Evolutionary conservation across 2,113 vertebrate species (phyloP), one percentile per base, ranked within the genome.

Genomic region (Periophthalmus modestus): DNA sequence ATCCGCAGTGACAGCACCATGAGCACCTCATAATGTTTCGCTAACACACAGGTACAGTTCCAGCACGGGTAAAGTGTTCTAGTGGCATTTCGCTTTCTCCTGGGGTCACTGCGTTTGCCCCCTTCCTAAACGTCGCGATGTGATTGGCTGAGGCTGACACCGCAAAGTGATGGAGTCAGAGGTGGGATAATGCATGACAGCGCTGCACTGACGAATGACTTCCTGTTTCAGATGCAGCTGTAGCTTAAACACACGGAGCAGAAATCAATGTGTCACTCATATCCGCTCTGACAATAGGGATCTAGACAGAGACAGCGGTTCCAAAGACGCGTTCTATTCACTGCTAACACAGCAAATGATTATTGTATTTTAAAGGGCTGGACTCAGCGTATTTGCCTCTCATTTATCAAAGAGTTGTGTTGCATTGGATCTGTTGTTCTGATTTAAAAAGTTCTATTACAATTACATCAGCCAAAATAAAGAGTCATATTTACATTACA

Each of bases 261-360:
- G 72, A 68, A 77, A 87, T 88, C 88, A 83, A 85, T 91, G 78
- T 73, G 47, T 87, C 84, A 74, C 67, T 83, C 83, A 77, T 54
- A 75, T 72, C 48, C 23, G 33, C 63, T 24, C 68, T 74, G 74
- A 79, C 77, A 77, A 72, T 55, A 59, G 48, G 24, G 74, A 78
- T 78, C 75, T 66, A 72, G n/a, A 6, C 39, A 65, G 72, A 67
- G 66, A 62, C 1, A 80, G 67, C 46, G 7, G 70, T 76, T 36
- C 66, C 48, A 21, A 55, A 78, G 72, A 71, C 68, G 81, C 78
- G 65, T 54, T 57, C 74, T 75, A 78, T 86, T 84, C 75, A 71
- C 74, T 82, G 82, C 75, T 57, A 65, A 80, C 80, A 80, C 71
- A 52, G 61, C 65, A 23, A 70, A 85, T 69, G 73, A 83, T 83